phyloP scores from a whole-genome alignment of 2,113 vertebrate species.

The Limnothrissa miodon region DNA sequence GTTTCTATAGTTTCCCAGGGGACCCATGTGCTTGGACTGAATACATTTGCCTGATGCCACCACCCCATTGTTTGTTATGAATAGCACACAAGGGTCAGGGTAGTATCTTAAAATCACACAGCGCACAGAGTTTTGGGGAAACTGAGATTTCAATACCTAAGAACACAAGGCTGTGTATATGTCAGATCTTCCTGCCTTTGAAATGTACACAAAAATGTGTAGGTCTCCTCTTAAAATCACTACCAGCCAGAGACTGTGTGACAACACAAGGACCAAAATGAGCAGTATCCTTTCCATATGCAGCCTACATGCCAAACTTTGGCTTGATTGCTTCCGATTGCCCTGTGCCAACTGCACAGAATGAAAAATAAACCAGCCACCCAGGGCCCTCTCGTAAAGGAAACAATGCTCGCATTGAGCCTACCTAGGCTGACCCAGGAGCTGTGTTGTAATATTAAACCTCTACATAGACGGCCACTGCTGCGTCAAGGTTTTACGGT shows the following conservation, averaged over 20 bases:
- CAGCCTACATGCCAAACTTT: not conserved
- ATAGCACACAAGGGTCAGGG: not conserved
- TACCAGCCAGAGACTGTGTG: not conserved
- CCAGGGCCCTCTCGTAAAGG: conserved; percentile 5
- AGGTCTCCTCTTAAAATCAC: not conserved
- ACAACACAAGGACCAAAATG: not conserved
- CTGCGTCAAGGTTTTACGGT: not conserved
- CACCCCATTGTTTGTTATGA: not conserved
- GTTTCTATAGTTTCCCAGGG: no score
- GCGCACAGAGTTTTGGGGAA: not conserved
- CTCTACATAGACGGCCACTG: not conserved
- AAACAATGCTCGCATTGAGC: conserved; percentile 46
- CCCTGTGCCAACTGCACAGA: not conserved
- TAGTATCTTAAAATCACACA: not conserved
- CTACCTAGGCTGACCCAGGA: not conserved
- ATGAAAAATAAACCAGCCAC: conserved; percentile 25
- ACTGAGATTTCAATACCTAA: not conserved
- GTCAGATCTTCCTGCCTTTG: no score
- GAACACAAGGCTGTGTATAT: conserved; percentile 7
- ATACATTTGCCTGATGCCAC: not conserved
- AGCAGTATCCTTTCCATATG: not conserved
- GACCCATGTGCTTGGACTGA: not conserved
- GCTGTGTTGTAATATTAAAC: not conserved
- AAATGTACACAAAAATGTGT: not conserved
- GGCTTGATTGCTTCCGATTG: not conserved